Base-by-base conservation (phyloP, 2,113 vertebrate genomes). In the Thalassoma bifasciatum region DNA sequence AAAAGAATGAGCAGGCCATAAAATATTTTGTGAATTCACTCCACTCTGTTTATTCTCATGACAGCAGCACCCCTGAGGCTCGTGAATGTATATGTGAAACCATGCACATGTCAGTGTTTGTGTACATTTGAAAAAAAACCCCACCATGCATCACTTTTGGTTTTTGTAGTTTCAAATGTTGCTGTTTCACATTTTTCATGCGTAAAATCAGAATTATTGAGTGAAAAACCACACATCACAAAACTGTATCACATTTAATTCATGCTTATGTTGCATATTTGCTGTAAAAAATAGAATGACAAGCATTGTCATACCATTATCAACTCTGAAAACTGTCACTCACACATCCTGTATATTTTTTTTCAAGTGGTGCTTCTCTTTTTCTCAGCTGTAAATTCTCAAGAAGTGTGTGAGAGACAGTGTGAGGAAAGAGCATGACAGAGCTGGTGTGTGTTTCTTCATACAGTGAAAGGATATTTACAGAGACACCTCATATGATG, bases 51-150 rank as follows among this genome's bases (percentile, higher is more conserved):
- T 90, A 90, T 94, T 91, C 93, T 95, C 94, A 84, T 92, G 77
- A 92, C 92, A 89, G 93, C 85, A 83, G 91, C 87, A 91, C 75
- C 79, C 70, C 88, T 84, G 94, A 85, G 95, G 93, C 93, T 96
- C 95, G 95, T 96, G 95, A 97, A 95, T 95, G 94, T 95, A 94
- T 91, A 91, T 83, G 90, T 95, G 92, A 94, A 94, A 89, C 90
- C 88, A 92, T 88, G 72, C 61, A 81, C 71, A 90, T 60, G 91
- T 93, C 85, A 1, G 83, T 93, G 89, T 95, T 79, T 54, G 89
- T 75, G 90, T 88, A 84, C 67, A 64, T 87, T 86, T 64, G 44
- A 60, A 83, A 30, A 30, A 9, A 52, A 58, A 30, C 3, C 30
- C 30, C 71, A 44, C 50, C 21, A 21, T 22, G 37, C 16, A 14